Base-by-base conservation (phyloP, 2,888 invertebrate genomes). In the Holacanthella duospinosa region DNA sequence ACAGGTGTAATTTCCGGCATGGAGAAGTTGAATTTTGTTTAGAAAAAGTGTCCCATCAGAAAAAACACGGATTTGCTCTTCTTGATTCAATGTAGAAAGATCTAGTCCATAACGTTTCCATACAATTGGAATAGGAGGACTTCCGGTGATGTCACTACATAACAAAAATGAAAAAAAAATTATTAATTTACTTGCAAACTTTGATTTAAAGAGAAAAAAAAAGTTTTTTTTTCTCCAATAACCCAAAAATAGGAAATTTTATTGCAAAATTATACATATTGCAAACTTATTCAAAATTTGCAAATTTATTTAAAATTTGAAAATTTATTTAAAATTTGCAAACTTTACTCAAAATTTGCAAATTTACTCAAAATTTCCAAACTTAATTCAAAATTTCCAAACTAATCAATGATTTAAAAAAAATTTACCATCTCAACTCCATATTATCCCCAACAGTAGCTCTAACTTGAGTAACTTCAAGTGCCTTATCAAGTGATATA, bases 1-100 rank as follows among this genome's bases (percentile, higher is more conserved):
- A 74, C 88, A 88, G 1, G 86, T 85, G 77, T 87, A 87, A 80
- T 88, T 87, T 26, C 87, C 88, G 56, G 86, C 84, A 76, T 87
- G 86, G 65, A 86, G 82, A 57, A 87, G 79, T 74, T 86, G 86
- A 65, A 87, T 85, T 71, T 84, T 81, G 55, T 85, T 85, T 68
- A 88, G 79, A 76, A 87, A 88, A 56, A 88, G 80, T 60, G 86
- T 85, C 2, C 87, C 87, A 75, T 88, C 87, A 64, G 83, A 84
- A 77, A 86, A 86, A 12, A 87, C 85, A 73, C 86, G 80, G 60
- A 84, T 80, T 74, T 83, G 83, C 25, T 68, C 70, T 44, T 70
- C 69, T 62, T 70, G 68, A 44, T 69, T 68, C 54, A 66, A 54
- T 27, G 64, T 68, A 26, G 69, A 68, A 55, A 72, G 64, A 64